Conservation (phyloP, 1,140 invertebrate genomes). For the Zaprionus nigranus region DNA sequence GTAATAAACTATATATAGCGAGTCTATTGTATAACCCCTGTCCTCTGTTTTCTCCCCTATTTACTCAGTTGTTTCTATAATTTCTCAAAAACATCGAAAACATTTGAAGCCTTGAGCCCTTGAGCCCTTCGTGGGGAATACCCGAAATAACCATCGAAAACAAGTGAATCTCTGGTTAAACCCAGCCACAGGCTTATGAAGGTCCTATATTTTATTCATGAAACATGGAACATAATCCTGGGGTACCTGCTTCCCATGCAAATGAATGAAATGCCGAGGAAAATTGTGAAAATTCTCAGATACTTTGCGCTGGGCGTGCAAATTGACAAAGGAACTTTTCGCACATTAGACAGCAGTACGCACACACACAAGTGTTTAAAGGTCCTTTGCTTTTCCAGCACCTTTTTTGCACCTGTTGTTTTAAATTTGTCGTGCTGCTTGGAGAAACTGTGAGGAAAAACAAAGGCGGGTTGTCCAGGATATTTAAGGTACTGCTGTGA, state of each 20-base stretch:
- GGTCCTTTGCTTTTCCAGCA: constrained; percentile 18
- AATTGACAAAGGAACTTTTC: constrained; percentile 80
- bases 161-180: constrained; percentile 58
- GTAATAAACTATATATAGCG: background rate
- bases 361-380: background rate
- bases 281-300: constrained; percentile 23
- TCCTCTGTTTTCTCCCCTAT: background rate
- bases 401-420: constrained; percentile 70
- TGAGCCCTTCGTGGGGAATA: constrained; percentile 12
- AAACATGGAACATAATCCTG: constrained; percentile 46
- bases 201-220: constrained; percentile 46
- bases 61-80: constrained; percentile 6
- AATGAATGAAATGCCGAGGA: constrained; percentile 65
- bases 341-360: constrained; percentile 71
- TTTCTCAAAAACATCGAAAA: constrained; percentile 4
- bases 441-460: constrained; percentile 35
- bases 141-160: constrained; percentile 35
- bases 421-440: constrained; percentile 61
- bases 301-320: constrained; percentile 54
- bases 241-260: constrained; percentile 46
- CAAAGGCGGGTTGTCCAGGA: constrained; percentile 33
- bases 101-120: constrained; percentile 6
- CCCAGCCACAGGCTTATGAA: constrained; percentile 33
- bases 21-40: background rate
- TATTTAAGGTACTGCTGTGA: constrained; percentile 57